Conservation (phyloP, 2,888 invertebrate species). For the Drosophila greeni region DNA sequence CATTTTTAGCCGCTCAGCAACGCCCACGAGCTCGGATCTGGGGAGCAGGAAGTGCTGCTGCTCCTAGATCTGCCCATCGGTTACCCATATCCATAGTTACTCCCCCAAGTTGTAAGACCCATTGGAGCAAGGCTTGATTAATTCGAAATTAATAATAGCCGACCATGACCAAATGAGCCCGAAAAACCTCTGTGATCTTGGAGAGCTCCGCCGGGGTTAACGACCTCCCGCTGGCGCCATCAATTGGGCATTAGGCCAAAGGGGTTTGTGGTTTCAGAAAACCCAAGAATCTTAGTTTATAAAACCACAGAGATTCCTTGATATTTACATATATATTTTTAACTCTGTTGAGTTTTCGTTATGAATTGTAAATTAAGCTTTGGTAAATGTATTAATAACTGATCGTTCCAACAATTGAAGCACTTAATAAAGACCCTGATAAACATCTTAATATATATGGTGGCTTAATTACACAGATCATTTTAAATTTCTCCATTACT, state of each 20-base stretch:
- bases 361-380: neutral
- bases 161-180: slow-evolving; percentile 52
- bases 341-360: neutral
- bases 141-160: slow-evolving; percentile 68
- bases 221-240: slow-evolving; percentile 50
- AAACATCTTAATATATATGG: neutral
- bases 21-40: slow-evolving; percentile 22
- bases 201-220: slow-evolving; percentile 44
- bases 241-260: slow-evolving; percentile 56
- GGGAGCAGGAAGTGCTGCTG: slow-evolving; percentile 39
- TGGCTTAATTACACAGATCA: neutral
- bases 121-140: slow-evolving; percentile 59
- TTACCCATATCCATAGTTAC: no score
- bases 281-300: neutral
- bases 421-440: neutral
- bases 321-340: neutral
- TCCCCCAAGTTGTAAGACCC: slow-evolving; percentile 25
- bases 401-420: neutral
- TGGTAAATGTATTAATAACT: neutral
- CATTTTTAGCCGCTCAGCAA: slow-evolving; percentile 42
- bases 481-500: neutral
- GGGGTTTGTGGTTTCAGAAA: slow-evolving; percentile 3
- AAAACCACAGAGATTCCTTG: slow-evolving; percentile 1
- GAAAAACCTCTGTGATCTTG: slow-evolving; percentile 8
- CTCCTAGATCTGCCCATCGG: slow-evolving; percentile 8